Base-by-base conservation (phyloP, 2,888 invertebrate genomes). In the Dicyrtomina minuta region DNA sequence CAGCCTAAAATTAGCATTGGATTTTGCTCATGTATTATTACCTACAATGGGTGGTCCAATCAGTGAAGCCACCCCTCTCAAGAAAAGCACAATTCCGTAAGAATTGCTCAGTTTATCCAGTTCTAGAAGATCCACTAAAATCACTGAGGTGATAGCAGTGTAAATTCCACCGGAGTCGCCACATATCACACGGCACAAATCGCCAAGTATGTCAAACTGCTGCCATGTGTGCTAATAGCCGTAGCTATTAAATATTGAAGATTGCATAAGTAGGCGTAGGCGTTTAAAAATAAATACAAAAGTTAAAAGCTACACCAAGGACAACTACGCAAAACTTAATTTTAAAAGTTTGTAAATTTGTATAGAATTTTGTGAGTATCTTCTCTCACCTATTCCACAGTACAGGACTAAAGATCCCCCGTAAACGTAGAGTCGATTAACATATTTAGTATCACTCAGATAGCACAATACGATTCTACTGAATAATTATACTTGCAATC, bases 91-190 rank as follows among this genome's bases (percentile, higher is more conserved):
- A 46, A 97, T 84, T 8, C 96, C 96, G 83, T 97, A 97, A 26
- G 96, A 94, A 82, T 95, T 96, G 17, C 96, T 96, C 68, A 97
- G 85, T 80, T 88, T 90, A 75, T 95, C 94, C 76, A 96, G 84
- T 17, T 96, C 96, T 65, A 97, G 84, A 55, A 97, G 86, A 83
- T 97, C 96, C 27, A 96, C 96, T 70, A 96, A 86, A 74, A 96
- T 93, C 62, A 96, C 96, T 22, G 96, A 96, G 2, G 96, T 96
- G 62, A 97, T 85, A n/a, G 96, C 95, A n/a, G n/a, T n/a, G n/a
- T n/a, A n/a, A n/a, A n/a, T n/a, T n/a, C n/a, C n/a, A n/a, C n/a
- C n/a, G n/a, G 59, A 96, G 80, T 93, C 91, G 64, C 96, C 96
- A 81, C 91, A 96, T 12, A 89, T 85, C 43, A 87, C 85, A 27